These are phyloP conservation scores for Antitype chi DNA, from an alignment of 2,888 invertebrate genomes.

Conservation along the genomic window DNA sequence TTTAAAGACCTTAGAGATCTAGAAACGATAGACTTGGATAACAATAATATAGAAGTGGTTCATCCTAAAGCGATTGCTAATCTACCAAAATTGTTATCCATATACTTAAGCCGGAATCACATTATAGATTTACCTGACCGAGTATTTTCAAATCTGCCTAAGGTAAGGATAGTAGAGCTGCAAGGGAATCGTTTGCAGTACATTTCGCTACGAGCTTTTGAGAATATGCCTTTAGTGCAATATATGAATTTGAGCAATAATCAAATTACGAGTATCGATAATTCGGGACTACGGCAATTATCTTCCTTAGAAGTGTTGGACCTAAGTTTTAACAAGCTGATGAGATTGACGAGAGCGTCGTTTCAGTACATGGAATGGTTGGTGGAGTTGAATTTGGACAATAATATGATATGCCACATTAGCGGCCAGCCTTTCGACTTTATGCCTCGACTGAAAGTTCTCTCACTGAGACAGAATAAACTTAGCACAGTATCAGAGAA, in stretches of 20 bases:
- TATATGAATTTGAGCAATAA: slow-evolving; percentile 96
- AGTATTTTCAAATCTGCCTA: slow-evolving; percentile 94
- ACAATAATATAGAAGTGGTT: slow-evolving; percentile 94
- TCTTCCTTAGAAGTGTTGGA: slow-evolving; percentile 96
- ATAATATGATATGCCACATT: slow-evolving; percentile 95
- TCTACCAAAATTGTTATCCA: slow-evolving; percentile 92
- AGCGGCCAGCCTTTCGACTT: slow-evolving; percentile 95
- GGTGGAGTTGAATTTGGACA: slow-evolving; percentile 96
- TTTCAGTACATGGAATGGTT: slow-evolving; percentile 95
- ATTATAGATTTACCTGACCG: slow-evolving; percentile 94
- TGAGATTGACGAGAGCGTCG: slow-evolving; percentile 92
- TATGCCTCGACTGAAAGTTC: slow-evolving; percentile 95
- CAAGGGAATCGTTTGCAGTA: slow-evolving; percentile 95
- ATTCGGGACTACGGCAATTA: slow-evolving; percentile 93
- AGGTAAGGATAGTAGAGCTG: slow-evolving; percentile 93
- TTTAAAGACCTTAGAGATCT: slow-evolving; percentile 93
- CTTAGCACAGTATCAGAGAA: slow-evolving; percentile 93
- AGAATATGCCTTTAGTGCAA: slow-evolving; percentile 94
- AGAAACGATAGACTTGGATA: slow-evolving; percentile 94
- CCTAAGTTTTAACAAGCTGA: slow-evolving; percentile 94
- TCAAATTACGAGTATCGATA: slow-evolving; percentile 93
- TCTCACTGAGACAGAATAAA: slow-evolving; percentile 94
- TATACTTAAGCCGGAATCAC: slow-evolving; percentile 93
- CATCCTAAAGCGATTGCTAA: slow-evolving; percentile 93
- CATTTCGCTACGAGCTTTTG: slow-evolving; percentile 94